Evolutionary conservation across 2,113 vertebrate species (phyloP), one percentile per base, ranked within the genome.

Genomic region (Gorsachius goisagi): DNA sequence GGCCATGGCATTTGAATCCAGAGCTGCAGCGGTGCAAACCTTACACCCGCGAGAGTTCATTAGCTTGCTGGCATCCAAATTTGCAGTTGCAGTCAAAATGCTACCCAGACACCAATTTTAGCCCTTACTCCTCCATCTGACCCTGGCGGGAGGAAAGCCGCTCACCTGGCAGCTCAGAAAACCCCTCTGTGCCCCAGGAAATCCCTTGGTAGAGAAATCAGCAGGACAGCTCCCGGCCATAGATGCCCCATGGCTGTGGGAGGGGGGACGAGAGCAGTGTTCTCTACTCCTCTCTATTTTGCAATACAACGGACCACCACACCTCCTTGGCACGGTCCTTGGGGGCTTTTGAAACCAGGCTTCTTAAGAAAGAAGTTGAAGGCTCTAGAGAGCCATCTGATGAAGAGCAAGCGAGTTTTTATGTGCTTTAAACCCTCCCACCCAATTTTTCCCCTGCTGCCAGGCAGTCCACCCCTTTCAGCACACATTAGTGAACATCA

Each of bases 401-500:
- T 39, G 78, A 85, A 89, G 67, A 90, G 47, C 33, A 80, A 88
- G 85, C 0, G 16, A 63, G 33, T 66, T 94, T 96, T 95, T 64
- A 85, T 88, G 53, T 49, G 44, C 85, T 91, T 58, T 32, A 67
- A 95, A 72, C 74, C 81, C 85, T 95, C 93, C 91, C 78, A 91
- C 84, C 69, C 89, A 82, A 85, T 96, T 90, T 89, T 75, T 64
- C 68, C 81, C 58, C 78, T 52, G 85, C 81, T 72, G 82, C 73
- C 52, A 64, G 93, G 67, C 94, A 88, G 66, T 60, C 77, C 68
- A 91, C 27, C 85, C 93, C 93, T 93, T 90, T 96, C 89, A 91
- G 91, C 76, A 71, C 10, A 78, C 92, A 63, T 86, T 81, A 93
- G 92, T 17, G 69, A 97, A 96, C 96, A 97, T 77, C 96, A 95